These are phyloP conservation scores for Limonius californicus DNA, from an alignment of 1,140 invertebrate species.

Conservation along the genomic window DNA sequence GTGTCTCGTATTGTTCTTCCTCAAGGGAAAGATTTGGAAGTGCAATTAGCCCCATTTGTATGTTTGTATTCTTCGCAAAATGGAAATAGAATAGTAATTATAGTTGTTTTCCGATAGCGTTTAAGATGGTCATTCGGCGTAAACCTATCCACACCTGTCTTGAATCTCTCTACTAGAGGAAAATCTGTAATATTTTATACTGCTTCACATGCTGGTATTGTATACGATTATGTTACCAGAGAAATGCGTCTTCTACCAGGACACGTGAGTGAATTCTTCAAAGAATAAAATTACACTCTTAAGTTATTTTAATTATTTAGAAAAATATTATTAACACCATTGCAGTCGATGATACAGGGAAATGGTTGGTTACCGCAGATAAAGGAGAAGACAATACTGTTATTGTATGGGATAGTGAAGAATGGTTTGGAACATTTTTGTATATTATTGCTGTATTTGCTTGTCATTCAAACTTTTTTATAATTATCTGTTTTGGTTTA, in stretches of 20 bases:
- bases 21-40: too few relatives aligned
- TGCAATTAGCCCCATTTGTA: too few relatives aligned
- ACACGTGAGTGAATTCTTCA: slow-evolving; percentile 48
- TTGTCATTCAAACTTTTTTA: too few relatives aligned
- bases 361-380: slow-evolving; percentile 55
- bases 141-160: slow-evolving; percentile 49
- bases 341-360: slow-evolving; percentile 47
- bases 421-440: too few relatives aligned
- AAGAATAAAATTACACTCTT: slow-evolving; percentile 16
- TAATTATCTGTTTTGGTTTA: too few relatives aligned
- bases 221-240: slow-evolving; percentile 53
- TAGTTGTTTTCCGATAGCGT: slow-evolving; percentile 42
- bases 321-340: slow-evolving; percentile 45
- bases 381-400: slow-evolving; percentile 51
- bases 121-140: slow-evolving; percentile 57
- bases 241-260: slow-evolving; percentile 54
- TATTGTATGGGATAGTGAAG: slow-evolving; percentile 54
- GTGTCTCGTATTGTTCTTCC: too few relatives aligned
- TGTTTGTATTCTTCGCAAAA: too few relatives aligned
- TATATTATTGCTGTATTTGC: too few relatives aligned
- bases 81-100: too few relatives aligned
- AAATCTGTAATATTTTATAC: slow-evolving; percentile 52
- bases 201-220: slow-evolving; percentile 50
- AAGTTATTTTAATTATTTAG: slow-evolving; percentile 44
- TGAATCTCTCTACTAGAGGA: slow-evolving; percentile 51